These are phyloP conservation scores for Meandrina meandrites DNA, from an alignment of 92 coral and sea anemone genomes.

Conservation along the genomic window DNA sequence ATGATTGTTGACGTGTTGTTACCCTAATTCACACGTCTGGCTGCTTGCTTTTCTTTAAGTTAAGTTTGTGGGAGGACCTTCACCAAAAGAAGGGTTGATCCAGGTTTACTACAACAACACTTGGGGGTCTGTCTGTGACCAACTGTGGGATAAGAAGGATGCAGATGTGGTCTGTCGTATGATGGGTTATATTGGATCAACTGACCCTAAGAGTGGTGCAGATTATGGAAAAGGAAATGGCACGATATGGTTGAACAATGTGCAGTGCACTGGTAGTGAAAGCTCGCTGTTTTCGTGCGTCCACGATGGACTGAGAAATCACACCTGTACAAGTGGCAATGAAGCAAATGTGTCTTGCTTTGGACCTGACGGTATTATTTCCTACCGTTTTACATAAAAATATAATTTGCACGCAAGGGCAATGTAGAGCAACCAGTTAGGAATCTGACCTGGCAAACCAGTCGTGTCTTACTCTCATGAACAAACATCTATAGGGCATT, in stretches of 20 bases:
- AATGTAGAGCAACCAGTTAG: too few species aligned
- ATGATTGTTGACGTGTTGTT: too few species aligned
- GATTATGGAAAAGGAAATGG: not conserved
- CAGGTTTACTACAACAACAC: constrained; percentile 16
- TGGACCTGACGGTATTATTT: not conserved
- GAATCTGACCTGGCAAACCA: too few species aligned
- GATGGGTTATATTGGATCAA: not conserved
- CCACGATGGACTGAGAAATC: not conserved
- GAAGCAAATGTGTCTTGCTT: not conserved
- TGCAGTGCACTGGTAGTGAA: constrained; percentile 1
- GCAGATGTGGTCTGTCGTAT: constrained; percentile 15
- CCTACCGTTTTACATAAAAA: too few species aligned
- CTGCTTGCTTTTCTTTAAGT: not conserved
- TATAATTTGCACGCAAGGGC: too few species aligned
- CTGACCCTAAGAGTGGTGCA: too few species aligned
- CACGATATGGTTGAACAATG: not conserved
- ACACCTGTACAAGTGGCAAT: not conserved
- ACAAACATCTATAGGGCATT: too few species aligned
- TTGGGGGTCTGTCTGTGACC: constrained; percentile 9
- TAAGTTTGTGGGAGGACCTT: not conserved
- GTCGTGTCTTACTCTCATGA: too few species aligned
- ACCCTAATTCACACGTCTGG: too few species aligned
- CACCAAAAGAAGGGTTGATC: not conserved
- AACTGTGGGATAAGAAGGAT: not conserved
- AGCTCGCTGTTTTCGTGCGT: not conserved